These are phyloP conservation scores for Megaceryle maxima DNA, from an alignment of 2,113 vertebrate genomes.

Conservation along the genomic window DNA sequence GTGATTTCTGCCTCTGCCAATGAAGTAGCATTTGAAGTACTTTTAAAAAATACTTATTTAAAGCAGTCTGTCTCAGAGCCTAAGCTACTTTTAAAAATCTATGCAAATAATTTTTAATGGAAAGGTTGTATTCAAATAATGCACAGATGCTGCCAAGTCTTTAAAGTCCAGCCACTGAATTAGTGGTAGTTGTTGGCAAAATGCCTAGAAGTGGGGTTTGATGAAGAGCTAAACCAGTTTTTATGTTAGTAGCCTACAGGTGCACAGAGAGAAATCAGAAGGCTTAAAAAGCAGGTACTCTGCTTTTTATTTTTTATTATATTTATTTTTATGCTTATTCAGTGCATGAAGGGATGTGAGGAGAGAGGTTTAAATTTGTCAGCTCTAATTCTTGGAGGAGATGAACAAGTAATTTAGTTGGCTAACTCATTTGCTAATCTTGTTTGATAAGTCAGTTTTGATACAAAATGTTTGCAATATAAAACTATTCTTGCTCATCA, in stretches of 20 bases:
- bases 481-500: background rate
- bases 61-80: background rate
- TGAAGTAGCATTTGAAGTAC: background rate
- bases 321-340: too few relatives aligned
- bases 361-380: background rate
- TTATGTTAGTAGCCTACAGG: background rate
- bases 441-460: background rate
- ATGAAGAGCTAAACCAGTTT: conserved; percentile 2
- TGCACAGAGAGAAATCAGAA: background rate
- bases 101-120: conserved; percentile 28
- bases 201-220: background rate
- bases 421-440: background rate
- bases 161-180: background rate
- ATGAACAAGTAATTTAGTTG: background rate
- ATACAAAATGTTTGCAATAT: background rate
- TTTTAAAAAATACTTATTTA: background rate
- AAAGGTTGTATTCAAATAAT: conserved; percentile 14
- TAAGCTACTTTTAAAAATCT: background rate
- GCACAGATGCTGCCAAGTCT: conserved; percentile 4
- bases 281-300: background rate
- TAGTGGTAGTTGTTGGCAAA: conserved; percentile 3
- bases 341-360: background rate
- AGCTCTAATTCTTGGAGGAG: background rate
- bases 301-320: too few relatives aligned
- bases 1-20: background rate